Evolutionary conservation across 1,140 invertebrate species (phyloP).

Genomic region (Eubasilissa regina): DNA sequence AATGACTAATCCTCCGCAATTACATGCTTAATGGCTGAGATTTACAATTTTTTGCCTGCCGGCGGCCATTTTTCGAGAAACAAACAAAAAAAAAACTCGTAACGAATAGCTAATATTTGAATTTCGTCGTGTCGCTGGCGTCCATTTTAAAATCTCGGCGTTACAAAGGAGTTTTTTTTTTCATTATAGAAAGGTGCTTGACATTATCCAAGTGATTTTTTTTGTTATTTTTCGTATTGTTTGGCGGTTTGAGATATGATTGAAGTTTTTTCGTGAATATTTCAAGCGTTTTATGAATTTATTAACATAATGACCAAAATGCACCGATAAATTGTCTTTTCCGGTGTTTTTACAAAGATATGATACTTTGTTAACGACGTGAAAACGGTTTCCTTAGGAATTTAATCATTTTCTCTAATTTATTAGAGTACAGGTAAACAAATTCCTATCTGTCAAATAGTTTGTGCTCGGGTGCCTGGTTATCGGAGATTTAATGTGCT

Average conservation of each 20-base stretch:
- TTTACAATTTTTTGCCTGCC: slow-evolving; percentile 45
- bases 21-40: slow-evolving; percentile 53
- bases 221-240: not conserved
- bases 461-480: too few relatives aligned
- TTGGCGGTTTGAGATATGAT: not conserved
- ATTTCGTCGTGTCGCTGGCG: not conserved
- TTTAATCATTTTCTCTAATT: too few relatives aligned
- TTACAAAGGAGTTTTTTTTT: not conserved
- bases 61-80: not conserved
- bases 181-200: slow-evolving; percentile 5
- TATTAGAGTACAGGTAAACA: too few relatives aligned
- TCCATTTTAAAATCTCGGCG: slow-evolving; percentile 11
- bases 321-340: too few relatives aligned
- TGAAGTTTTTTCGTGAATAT: not conserved
- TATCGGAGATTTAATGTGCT: too few relatives aligned
- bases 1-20: slow-evolving; percentile 54
- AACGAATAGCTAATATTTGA: slow-evolving; percentile 59
- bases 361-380: too few relatives aligned
- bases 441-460: too few relatives aligned
- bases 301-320: not conserved
- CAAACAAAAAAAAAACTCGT: slow-evolving; percentile 22
- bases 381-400: too few relatives aligned
- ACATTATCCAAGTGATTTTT: not conserved
- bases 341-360: too few relatives aligned
- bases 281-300: slow-evolving; percentile 1